Conservation (phyloP, 2,888 invertebrate species). For the Phragmatobia fuliginosa region DNA sequence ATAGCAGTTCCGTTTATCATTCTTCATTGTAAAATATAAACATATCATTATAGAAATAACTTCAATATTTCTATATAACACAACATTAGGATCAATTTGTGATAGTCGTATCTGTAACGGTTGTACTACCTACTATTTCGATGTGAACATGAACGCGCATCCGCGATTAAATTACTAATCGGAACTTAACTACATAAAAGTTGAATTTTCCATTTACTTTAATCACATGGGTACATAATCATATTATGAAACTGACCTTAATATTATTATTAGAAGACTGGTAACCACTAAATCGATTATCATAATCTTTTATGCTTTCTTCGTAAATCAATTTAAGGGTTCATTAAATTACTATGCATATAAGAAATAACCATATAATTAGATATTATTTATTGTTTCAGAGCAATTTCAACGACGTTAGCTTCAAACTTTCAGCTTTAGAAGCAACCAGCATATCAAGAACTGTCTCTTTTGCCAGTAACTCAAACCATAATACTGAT, state of each 20-base stretch:
- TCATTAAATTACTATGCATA: not conserved
- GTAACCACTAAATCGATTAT: too few relatives aligned
- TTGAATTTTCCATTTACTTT: too few relatives aligned
- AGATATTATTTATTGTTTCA: constrained; percentile 67
- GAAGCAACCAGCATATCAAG: constrained; percentile 88
- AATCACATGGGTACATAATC: too few relatives aligned
- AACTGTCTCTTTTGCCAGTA: constrained; percentile 64
- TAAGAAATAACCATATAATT: not conserved
- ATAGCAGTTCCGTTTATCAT: not conserved
- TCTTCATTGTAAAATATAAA: not conserved
- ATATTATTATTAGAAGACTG: not conserved
- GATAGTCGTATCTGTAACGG: not conserved
- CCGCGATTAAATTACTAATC: not conserved
- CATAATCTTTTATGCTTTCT: too few relatives aligned
- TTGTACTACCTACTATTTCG: not conserved
- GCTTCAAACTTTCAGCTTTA: constrained; percentile 82
- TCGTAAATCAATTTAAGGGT: too few relatives aligned
- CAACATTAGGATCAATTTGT: not conserved
- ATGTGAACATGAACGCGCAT: not conserved
- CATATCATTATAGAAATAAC: too few relatives aligned
- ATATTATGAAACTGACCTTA: too few relatives aligned
- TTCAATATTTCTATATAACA: not conserved
- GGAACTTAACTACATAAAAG: too few relatives aligned
- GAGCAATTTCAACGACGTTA: constrained; percentile 76
- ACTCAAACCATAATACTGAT: constrained; percentile 28